A percentile compares a stretch with the other conserved stretches of the same genome.
phyloP scores from a whole-genome alignment of 2,113 vertebrate species.

The Poeciliopsis turrubarensis region DNA sequence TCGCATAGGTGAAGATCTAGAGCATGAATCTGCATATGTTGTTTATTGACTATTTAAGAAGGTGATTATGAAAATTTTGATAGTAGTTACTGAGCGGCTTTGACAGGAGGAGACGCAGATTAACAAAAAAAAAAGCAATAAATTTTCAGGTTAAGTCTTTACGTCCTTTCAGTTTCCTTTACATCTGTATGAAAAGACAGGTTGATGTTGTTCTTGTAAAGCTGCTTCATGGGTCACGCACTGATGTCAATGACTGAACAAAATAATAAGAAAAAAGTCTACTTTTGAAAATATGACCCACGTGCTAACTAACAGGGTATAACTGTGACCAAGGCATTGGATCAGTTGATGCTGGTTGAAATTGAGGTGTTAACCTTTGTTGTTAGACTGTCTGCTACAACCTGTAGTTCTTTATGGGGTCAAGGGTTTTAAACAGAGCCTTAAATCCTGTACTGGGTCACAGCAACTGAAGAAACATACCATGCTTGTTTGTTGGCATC shows the following conservation, averaged over 20 bases:
- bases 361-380: conserved; percentile 71
- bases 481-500: conserved; percentile 17
- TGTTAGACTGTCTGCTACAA: conserved; percentile 30
- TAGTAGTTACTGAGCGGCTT: conserved; percentile 33
- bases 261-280: conserved; percentile 40
- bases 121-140: conserved; percentile 41
- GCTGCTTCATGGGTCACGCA: conserved; percentile 61
- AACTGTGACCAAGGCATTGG: conserved; percentile 36
- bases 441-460: conserved; percentile 24
- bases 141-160: conserved; percentile 17
- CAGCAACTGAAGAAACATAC: conserved; percentile 14
- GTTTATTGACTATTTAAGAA: conserved; percentile 29
- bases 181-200: conserved; percentile 36
- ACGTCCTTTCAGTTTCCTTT: conserved; percentile 46
- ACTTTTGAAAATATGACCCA: conserved; percentile 61
- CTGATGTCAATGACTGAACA: conserved; percentile 43
- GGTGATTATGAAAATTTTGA: conserved; percentile 46
- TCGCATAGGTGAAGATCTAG: conserved; percentile 22
- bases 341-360: conserved; percentile 62
- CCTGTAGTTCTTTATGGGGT: conserved; percentile 31
- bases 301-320: conserved; percentile 49
- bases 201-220: conserved; percentile 44
- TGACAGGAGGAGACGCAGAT: conserved; percentile 40
- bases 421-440: conserved; percentile 40
- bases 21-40: conserved; percentile 12